Base-by-base conservation (phyloP, 2,797 vertebrate genomes). In the Cynodonichthys magdalenae region DNA sequence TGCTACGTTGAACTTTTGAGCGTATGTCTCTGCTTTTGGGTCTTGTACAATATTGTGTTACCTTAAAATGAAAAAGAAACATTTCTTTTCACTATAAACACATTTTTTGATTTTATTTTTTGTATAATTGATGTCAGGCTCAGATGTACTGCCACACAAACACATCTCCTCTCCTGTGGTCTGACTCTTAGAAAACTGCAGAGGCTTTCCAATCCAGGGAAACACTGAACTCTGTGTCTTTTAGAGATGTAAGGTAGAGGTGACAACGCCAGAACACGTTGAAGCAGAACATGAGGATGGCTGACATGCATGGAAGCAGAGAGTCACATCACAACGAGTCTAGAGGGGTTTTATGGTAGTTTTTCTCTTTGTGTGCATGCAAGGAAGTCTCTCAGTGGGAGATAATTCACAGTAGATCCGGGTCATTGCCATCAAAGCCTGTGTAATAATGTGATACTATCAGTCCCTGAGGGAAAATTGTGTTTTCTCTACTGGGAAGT, bases 51-150 rank as follows among this genome's bases (percentile, higher is more conserved):
- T 20, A 20, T 41, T 29, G 39, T 31, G 39, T 31, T 29, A 59
- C 20, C 45, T 6, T 44, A 5, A 50, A 31, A 15, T 17, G 50
- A 19, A n/a, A 41, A 42, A 54, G 5, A n/a, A 11, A 10, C 20
- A 3, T 19, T 44, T 55, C 27, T 59, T 44, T 27, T 46, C 51
- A 7, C 6, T 17, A 24, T n/a, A n/a, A n/a, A 19, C 65, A 19
- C 20, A 24, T 6, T 6, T 39, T 0, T 48, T 50, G 53, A 18
- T 49, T 1, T 31, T 52, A 48, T 46, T 53, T 45, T 56, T 28
- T 24, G 31, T 61, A 9, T 69, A 75, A 69, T 51, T 71, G 58
- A 66, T 60, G 64, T 66, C 61, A 66, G 62, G 15, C 52, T 19
- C 24, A 18, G 52, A 39, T 48, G 44, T 15, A 51, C 17, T 50